A percentile compares a stretch with the other conserved stretches of the same genome.
These are phyloP conservation scores for Sebastes cheni DNA, from an alignment of 2,797 vertebrate genomes.

Conservation along the genomic window DNA sequence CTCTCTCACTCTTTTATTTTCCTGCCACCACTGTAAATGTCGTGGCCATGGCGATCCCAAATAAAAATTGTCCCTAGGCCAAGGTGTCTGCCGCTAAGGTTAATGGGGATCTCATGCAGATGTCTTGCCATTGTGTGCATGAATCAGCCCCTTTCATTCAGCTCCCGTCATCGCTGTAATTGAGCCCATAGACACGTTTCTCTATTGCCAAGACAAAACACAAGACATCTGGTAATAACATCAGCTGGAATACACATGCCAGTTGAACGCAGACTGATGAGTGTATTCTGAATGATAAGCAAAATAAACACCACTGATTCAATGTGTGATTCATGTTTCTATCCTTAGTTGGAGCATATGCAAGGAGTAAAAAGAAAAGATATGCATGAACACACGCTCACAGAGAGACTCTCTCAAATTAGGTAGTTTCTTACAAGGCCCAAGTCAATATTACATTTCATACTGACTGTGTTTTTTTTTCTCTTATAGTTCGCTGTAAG, in stretches of 20 bases:
- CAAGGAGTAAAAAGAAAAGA: slow-evolving; percentile 44
- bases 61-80: slow-evolving; percentile 70
- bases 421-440: slow-evolving; percentile 57
- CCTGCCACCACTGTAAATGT: slow-evolving; percentile 41
- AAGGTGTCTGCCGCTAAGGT: slow-evolving; percentile 70
- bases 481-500: slow-evolving; percentile 49
- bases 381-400: slow-evolving; percentile 38
- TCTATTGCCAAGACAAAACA: slow-evolving; percentile 76
- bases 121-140: slow-evolving; percentile 76
- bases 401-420: slow-evolving; percentile 41
- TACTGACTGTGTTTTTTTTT: slow-evolving; percentile 44
- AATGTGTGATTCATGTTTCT: slow-evolving; percentile 51
- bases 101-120: slow-evolving; percentile 80
- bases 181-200: slow-evolving; percentile 75
- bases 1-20: slow-evolving; percentile 26
- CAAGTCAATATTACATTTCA: slow-evolving; percentile 72
- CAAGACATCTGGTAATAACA: slow-evolving; percentile 83
- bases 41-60: slow-evolving; percentile 65
- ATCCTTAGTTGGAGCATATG: slow-evolving; percentile 40
- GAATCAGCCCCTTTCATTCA: slow-evolving; percentile 78
- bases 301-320: slow-evolving; percentile 68
- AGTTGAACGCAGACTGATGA: slow-evolving; percentile 74
- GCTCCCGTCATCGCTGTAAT: slow-evolving; percentile 79
- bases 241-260: slow-evolving; percentile 73
- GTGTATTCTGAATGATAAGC: slow-evolving; percentile 74